Conservation (phyloP, 2,113 vertebrate species). For the Aspiorhynchus laticeps region DNA sequence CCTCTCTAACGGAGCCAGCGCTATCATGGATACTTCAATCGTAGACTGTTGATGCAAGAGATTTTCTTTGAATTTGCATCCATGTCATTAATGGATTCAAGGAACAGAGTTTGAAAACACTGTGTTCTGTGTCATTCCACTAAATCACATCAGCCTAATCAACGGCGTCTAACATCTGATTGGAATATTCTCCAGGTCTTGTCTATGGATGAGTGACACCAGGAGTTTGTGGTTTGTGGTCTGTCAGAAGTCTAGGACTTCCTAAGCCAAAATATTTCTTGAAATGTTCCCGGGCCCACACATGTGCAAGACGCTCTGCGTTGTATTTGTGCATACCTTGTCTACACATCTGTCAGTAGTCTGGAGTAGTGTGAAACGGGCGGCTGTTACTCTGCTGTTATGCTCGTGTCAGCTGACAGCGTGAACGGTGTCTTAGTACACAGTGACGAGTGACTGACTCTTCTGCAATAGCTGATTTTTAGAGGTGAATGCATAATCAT, state of each 20-base stretch:
- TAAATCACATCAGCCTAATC: slow-evolving; percentile 21
- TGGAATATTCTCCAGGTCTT: slow-evolving; percentile 10
- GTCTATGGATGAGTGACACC: slow-evolving; percentile 34
- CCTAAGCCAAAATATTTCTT: slow-evolving; percentile 26
- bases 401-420: neutral
- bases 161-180: slow-evolving; percentile 18
- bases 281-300: slow-evolving; percentile 35
- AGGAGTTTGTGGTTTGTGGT: slow-evolving; percentile 36
- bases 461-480: neutral
- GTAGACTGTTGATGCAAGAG: neutral
- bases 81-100: slow-evolving; percentile 1
- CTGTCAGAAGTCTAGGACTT: slow-evolving; percentile 24
- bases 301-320: slow-evolving; percentile 12
- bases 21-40: neutral
- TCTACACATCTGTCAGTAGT: slow-evolving; percentile 45
- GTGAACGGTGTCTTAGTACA: too few relatives aligned
- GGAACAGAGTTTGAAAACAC: slow-evolving; percentile 1
- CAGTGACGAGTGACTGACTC: neutral
- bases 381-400: neutral
- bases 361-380: slow-evolving; percentile 14
- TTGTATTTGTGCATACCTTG: slow-evolving; percentile 31
- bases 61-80: neutral
- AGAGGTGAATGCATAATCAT: neutral
- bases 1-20: neutral
- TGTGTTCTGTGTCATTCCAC: slow-evolving; percentile 6